Conservation (phyloP, 2,888 invertebrate species). For the Orthosia gothica region DNA sequence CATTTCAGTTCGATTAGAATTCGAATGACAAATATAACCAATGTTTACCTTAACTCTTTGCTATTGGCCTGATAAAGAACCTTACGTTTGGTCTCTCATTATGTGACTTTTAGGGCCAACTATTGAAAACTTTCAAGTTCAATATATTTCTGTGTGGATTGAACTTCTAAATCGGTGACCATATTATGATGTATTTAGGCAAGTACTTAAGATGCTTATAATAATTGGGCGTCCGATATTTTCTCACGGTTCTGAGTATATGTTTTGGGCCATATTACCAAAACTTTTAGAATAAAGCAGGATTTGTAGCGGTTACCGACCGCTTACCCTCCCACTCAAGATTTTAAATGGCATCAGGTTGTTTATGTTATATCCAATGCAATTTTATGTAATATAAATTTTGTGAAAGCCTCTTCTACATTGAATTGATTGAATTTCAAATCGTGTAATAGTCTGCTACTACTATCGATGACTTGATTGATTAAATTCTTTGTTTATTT, state of each 20-base stretch:
- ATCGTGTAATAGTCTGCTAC: background rate
- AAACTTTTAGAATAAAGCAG: conserved; percentile 14
- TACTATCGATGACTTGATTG: background rate
- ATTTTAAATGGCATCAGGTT: conserved; percentile 12
- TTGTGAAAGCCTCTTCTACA: background rate
- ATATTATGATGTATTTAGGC: conserved; percentile 28
- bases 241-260: conserved; percentile 42
- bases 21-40: conserved; percentile 54
- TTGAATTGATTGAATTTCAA: background rate
- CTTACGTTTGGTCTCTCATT: conserved; percentile 37
- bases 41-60: conserved; percentile 66
- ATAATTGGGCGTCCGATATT: conserved; percentile 6
- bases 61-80: conserved; percentile 50
- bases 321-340: conserved; percentile 31
- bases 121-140: conserved; percentile 17
- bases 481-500: background rate
- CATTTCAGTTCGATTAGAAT: conserved; percentile 71
- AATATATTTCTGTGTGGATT: conserved; percentile 34
- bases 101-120: conserved; percentile 34
- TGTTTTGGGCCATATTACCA: conserved; percentile 28
- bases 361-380: background rate
- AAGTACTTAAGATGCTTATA: conserved; percentile 15
- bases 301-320: conserved; percentile 16
- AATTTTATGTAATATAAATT: background rate
- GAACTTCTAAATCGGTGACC: conserved; percentile 33